These are phyloP conservation scores for Tetheella fluctuosa DNA, from an alignment of 2,888 invertebrate species.

Conservation along the genomic window DNA sequence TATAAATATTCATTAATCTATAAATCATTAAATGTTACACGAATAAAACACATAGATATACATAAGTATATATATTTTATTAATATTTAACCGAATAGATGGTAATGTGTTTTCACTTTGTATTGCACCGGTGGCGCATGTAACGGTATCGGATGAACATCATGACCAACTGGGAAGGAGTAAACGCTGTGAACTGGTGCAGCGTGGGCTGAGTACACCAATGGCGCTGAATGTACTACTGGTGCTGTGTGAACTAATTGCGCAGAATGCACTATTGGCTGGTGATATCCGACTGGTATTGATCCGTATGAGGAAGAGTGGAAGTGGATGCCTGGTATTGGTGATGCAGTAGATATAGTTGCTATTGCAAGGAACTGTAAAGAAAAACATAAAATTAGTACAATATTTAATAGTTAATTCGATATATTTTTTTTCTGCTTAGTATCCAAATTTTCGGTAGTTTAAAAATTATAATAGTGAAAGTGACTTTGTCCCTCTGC, in stretches of 20 bases:
- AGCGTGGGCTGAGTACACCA: constrained; percentile 48
- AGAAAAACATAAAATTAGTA: neutral
- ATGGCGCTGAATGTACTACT: constrained; percentile 24
- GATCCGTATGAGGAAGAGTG: constrained; percentile 7
- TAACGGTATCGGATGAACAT: constrained; percentile 32
- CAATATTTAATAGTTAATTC: no score
- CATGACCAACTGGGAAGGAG: constrained; percentile 33
- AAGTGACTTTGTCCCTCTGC: no score
- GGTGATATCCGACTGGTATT: constrained; percentile 7
- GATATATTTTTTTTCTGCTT: no score
- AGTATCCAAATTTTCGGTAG: no score
- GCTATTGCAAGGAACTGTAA: constrained; percentile 24
- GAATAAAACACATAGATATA: constrained; percentile 15
- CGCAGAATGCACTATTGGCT: constrained; percentile 10
- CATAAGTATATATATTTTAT: constrained; percentile 34
- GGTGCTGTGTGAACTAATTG: constrained; percentile 24
- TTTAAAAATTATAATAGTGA: no score
- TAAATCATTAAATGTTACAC: constrained; percentile 15
- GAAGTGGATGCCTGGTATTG: constrained; percentile 21
- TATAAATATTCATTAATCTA: no score
- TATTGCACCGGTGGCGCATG: constrained; percentile 41
- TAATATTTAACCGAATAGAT: constrained; percentile 40
- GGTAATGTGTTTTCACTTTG: constrained; percentile 54
- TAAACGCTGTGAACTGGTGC: constrained; percentile 38
- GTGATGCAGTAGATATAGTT: constrained; percentile 18